These are phyloP conservation scores for Nomada lathburiana DNA, from an alignment of 2,888 invertebrate species.

Conservation along the genomic window DNA sequence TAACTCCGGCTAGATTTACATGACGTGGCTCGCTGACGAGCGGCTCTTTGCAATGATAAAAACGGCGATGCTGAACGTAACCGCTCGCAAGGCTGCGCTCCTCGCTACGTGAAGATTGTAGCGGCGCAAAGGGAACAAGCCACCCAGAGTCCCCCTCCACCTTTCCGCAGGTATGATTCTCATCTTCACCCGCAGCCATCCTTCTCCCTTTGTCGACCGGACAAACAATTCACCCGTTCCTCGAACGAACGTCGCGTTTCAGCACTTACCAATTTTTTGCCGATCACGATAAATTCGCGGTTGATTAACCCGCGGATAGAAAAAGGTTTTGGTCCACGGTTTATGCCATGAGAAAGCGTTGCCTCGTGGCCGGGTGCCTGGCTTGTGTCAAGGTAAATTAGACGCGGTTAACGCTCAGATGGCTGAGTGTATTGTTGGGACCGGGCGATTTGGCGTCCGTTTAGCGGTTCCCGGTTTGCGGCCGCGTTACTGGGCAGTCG, in stretches of 20 bases:
- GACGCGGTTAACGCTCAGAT: conserved; percentile 1
- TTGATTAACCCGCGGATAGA: conserved; percentile 3
- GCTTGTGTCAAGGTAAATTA: not conserved
- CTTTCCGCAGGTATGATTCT: conserved; percentile 4
- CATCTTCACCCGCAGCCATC: not conserved
- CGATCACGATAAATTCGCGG: conserved; percentile 10
- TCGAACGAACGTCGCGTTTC: conserved; percentile 12
- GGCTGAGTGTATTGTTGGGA: conserved; percentile 2
- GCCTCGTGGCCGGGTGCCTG: not conserved
- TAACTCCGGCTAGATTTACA: conserved; percentile 74
- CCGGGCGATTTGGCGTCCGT: not conserved
- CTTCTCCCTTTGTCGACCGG: not conserved
- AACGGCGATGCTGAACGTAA: conserved; percentile 31
- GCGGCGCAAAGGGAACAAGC: not conserved
- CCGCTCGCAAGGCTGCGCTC: conserved; percentile 20
- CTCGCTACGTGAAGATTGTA: conserved; percentile 26
- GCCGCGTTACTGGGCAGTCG: not conserved
- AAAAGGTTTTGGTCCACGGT: conserved; percentile 1
- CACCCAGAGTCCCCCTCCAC: not conserved
- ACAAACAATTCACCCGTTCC: conserved; percentile 5
- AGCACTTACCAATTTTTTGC: conserved; percentile 3
- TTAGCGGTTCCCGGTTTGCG: not conserved
- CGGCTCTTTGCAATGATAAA: conserved; percentile 47
- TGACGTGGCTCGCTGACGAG: conserved; percentile 67
- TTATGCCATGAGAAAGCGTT: not conserved